phyloP scores from a whole-genome alignment of 2,113 vertebrate genomes.

The Elgaria multicarinata region DNA sequence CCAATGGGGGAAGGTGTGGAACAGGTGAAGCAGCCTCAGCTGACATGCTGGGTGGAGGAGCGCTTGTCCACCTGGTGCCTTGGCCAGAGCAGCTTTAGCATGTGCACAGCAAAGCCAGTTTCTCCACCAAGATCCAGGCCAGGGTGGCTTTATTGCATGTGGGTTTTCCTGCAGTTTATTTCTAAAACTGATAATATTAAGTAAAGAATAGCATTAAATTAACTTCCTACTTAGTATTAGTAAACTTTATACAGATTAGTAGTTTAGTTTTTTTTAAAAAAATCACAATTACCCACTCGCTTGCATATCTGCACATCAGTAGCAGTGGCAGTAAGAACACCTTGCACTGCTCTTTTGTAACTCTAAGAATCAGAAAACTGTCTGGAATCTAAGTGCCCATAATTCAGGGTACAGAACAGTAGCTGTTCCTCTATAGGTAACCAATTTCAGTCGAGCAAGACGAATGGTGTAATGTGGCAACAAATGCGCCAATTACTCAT shows the following conservation, averaged over 20 bases:
- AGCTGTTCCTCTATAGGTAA: not conserved
- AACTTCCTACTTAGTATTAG: not conserved
- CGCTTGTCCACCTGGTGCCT: too few relatives aligned
- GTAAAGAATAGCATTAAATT: not conserved
- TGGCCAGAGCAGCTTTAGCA: too few relatives aligned
- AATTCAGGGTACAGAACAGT: conserved; percentile 2
- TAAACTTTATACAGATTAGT: not conserved
- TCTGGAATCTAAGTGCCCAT: not conserved
- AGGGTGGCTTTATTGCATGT: too few relatives aligned
- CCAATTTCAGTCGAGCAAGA: conserved; percentile 20
- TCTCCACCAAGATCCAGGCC: too few relatives aligned
- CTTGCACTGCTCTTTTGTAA: not conserved
- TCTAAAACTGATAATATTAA: not conserved
- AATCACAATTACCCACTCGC: not conserved
- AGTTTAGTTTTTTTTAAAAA: not conserved
- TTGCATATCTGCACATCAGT: not conserved
- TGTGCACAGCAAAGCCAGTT: too few relatives aligned
- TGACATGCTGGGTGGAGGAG: too few relatives aligned
- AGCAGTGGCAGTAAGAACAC: not conserved
- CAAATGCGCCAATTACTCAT: not conserved
- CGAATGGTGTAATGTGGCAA: not conserved
- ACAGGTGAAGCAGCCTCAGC: too few relatives aligned
- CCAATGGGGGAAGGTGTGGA: too few relatives aligned
- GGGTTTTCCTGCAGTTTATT: not conserved
- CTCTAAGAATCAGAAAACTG: conserved; percentile 22